Evolutionary conservation across 2,797 vertebrate species (phyloP), one percentile per base, ranked within the genome.

Genomic region (Acipenser ruthenus): DNA sequence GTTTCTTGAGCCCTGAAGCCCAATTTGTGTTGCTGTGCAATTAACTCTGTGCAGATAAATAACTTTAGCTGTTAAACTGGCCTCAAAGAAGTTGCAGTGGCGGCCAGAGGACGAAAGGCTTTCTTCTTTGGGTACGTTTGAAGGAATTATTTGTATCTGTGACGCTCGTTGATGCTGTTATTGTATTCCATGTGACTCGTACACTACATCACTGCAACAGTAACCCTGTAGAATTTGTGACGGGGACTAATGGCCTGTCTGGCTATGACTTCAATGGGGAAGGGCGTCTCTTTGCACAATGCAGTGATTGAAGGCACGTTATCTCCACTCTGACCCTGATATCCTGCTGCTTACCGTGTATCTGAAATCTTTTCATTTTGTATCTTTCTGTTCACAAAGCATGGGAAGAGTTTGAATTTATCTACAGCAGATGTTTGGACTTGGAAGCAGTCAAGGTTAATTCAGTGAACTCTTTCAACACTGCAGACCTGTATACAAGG

Each of bases 151-250:
- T 51, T 67, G 48, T 71, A 50, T 68, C 15, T 62, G 47, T 23
- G n/a, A 12, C 69, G 67, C 73, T 69, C 64, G 69, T 77, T 47
- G 2, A 65, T 72, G 74, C 73, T 73, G 70, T 65, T 66, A 75
- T 68, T 73, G 47, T 6, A 3, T 7, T 8, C 62, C 63, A 61
- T 67, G 62, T 49, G 50, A 55, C 50, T 51, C 66, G 62, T 71
- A 71, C 70, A 68, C 69, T 80, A 63, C 70, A 81, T 83, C 75
- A 79, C 66, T 49, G 5, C 62, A 56, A 52, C 68, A 69, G 69
- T 65, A 72, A 77, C 71, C 70, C 64, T 62, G 56, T 68, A 73
- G 68, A 75, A 80, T 71, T 59, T 6, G 63, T 67, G 55, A 10
- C 12, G 11, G 10, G 69, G 71, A 79, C 70, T 74, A 73, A 76